phyloP scores from a whole-genome alignment of 2,888 invertebrate species.

The Dasypogon diadema region DNA sequence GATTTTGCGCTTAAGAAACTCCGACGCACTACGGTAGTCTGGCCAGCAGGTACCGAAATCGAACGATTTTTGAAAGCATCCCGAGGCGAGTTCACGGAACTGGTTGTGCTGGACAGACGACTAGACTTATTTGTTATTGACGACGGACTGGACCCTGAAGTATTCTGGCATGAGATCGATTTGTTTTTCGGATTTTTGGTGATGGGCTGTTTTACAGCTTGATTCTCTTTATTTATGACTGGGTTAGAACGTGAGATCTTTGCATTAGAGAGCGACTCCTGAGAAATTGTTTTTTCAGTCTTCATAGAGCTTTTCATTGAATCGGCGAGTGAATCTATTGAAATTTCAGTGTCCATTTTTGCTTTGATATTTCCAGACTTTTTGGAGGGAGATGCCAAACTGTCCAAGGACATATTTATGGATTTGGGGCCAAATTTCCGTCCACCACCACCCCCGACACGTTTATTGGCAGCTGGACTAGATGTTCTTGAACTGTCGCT shows the following conservation, averaged over 20 bases:
- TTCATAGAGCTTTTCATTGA: constrained; percentile 68
- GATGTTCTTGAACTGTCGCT: constrained; percentile 68
- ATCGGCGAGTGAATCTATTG: constrained; percentile 66
- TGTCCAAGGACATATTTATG: constrained; percentile 67
- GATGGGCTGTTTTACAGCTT: constrained; percentile 49
- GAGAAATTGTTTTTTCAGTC: constrained; percentile 67
- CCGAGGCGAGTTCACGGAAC: constrained; percentile 65
- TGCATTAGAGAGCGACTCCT: constrained; percentile 64
- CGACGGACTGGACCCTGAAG: constrained; percentile 66
- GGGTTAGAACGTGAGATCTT: constrained; percentile 63
- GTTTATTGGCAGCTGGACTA: constrained; percentile 64
- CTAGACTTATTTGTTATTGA: constrained; percentile 66
- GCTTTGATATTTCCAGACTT: constrained; percentile 54
- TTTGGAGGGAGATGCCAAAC: constrained; percentile 64
- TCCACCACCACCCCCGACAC: constrained; percentile 58
- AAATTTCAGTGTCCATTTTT: constrained; percentile 62
- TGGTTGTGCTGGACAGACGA: constrained; percentile 64
- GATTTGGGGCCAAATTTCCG: constrained; percentile 64
- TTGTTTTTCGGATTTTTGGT: constrained; percentile 52
- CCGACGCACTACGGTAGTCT: constrained; percentile 60
- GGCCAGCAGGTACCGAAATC: constrained; percentile 64
- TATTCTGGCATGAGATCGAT: constrained; percentile 54
- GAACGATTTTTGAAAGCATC: constrained; percentile 67
- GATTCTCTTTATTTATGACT: constrained; percentile 60
- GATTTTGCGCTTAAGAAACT: constrained; percentile 68